Base-by-base conservation (phyloP, 2,113 vertebrate genomes). In the Mohoua ochrocephala region DNA sequence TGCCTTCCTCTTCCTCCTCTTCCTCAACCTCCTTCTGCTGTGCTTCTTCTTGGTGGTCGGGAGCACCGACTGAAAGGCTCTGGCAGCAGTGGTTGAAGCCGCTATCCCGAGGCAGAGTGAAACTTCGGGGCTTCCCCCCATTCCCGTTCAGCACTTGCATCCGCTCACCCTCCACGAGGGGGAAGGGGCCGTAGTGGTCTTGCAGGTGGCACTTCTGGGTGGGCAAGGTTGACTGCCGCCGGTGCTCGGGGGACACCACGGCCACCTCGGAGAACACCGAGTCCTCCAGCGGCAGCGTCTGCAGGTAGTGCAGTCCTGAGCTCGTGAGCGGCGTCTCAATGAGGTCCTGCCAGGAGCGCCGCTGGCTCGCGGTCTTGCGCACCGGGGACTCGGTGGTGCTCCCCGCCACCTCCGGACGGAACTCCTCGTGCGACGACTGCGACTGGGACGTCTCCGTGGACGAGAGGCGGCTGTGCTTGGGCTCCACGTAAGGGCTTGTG, bases 291-390 rank as follows among this genome's bases (percentile, higher is more conserved):
- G 99, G 99, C 95, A 99, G 98, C 33, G 99, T 99, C 97, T 99
- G 99, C 95, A 99, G 98, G 97, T 99, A 99, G 97, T 99, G 99
- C 81, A 99, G 98, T 95, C 99, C 99, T 5, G 99, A 99, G 94
- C 99, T 99, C 1, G 99, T 99, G 95, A 99, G 97, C 1, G 99
- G 99, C 0, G 99, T 99, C 97, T 99, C 99, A 20, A 99, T 99
- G 97, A 99, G 98, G 98, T 99, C 99, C 98, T 99, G 99, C 99
- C 99, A 99, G 47, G 99, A 99, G 42, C 99, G 99, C 83, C 99
- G 98, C 97, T 99, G 99, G 87, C 99, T 99, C 1, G 99, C 99
- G 0, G 99, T 99, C 87, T 99, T 99, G 45, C 99, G 99, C 23
- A 99, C 98, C 0, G 99, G 99, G 3, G 99, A 99, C 76, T 99